A percentile compares a stretch with the other conserved stretches of the same genome.
phyloP scores from a whole-genome alignment of 2,113 vertebrate species.

The Paramormyrops kingsleyae region DNA sequence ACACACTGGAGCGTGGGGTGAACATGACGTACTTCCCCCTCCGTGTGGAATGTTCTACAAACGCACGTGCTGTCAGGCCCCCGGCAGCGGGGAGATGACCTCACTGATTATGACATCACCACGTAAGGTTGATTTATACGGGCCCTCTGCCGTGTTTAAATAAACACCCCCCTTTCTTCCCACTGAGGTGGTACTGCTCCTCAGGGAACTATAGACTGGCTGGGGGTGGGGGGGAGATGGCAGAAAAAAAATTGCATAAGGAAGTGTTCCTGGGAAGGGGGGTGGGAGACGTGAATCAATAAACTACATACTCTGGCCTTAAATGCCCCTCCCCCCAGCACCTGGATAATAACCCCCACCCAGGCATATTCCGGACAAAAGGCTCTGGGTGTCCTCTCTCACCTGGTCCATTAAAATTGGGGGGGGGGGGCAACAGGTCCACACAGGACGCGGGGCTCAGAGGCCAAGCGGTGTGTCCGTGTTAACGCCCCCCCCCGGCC shows the following conservation, averaged over 20 bases:
- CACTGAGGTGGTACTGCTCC: constrained; percentile 28
- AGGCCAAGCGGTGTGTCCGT: constrained; percentile 33
- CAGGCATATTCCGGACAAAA: background rate
- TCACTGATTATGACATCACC: constrained; percentile 43
- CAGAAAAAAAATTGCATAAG: background rate
- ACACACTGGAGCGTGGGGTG: background rate
- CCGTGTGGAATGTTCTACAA: constrained; percentile 15
- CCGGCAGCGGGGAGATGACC: constrained; percentile 26
- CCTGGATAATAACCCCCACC: constrained; percentile 14
- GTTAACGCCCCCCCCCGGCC: constrained; percentile 36
- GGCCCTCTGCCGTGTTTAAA: constrained; percentile 33
- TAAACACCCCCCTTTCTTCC: constrained; percentile 36
- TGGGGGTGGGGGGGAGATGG: background rate
- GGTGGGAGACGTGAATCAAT: constrained; percentile 13
- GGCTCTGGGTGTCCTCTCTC: constrained; percentile 11
- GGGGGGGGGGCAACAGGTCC: constrained; percentile 27
- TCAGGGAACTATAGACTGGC: constrained; percentile 19
- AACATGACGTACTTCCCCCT: background rate
- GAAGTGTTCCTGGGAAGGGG: background rate
- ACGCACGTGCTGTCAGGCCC: constrained; percentile 13
- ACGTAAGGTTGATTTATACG: constrained; percentile 40
- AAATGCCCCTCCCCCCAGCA: background rate
- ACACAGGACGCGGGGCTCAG: constrained; percentile 19
- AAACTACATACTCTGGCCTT: constrained; percentile 24
- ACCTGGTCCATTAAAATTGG: constrained; percentile 23